phyloP scores from a whole-genome alignment of 2,797 vertebrate genomes.

The Eutrigla gurnardus region DNA sequence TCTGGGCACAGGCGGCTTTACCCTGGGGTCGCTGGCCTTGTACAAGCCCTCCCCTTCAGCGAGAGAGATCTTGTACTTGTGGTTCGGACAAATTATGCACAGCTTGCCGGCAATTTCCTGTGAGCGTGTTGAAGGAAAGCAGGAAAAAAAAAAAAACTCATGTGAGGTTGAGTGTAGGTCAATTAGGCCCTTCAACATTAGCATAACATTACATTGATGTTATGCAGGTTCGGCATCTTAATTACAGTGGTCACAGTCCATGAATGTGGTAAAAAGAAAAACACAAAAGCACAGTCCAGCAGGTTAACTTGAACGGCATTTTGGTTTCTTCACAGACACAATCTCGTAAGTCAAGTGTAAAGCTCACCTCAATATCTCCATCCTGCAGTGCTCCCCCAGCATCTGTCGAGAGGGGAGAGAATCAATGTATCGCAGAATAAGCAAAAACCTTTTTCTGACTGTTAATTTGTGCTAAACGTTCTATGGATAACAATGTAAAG shows the following conservation, averaged over 20 bases:
- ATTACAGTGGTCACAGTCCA: slow-evolving; percentile 21
- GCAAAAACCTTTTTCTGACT: slow-evolving; percentile 47
- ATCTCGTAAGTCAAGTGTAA: slow-evolving; percentile 9
- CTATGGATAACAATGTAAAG: slow-evolving; percentile 11
- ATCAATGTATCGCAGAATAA: slow-evolving; percentile 53
- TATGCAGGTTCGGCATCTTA: slow-evolving; percentile 41
- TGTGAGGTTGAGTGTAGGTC: slow-evolving; percentile 25
- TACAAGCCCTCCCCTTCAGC: slow-evolving; percentile 91
- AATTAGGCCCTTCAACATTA: slow-evolving; percentile 18
- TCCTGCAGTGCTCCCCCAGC: slow-evolving; percentile 87
- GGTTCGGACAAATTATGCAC: slow-evolving; percentile 94
- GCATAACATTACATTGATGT: slow-evolving; percentile 33
- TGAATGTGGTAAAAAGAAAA: slow-evolving; percentile 1
- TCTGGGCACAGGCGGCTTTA: slow-evolving; percentile 72
- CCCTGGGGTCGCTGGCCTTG: slow-evolving; percentile 82
- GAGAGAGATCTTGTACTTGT: slow-evolving; percentile 93
- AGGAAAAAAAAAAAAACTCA: slow-evolving; percentile 22
- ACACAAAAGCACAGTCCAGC: background rate
- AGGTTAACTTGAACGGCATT: slow-evolving; percentile 2
- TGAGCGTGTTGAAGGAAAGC: slow-evolving; percentile 26
- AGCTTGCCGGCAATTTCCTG: slow-evolving; percentile 89
- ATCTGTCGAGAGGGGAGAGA: slow-evolving; percentile 81
- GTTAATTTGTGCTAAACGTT: slow-evolving; percentile 27
- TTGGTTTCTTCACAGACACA: slow-evolving; percentile 15
- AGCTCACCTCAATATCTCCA: slow-evolving; percentile 94